These are phyloP conservation scores for Varanus salvator DNA, from an alignment of 2,113 vertebrate genomes.

Conservation along the genomic window DNA sequence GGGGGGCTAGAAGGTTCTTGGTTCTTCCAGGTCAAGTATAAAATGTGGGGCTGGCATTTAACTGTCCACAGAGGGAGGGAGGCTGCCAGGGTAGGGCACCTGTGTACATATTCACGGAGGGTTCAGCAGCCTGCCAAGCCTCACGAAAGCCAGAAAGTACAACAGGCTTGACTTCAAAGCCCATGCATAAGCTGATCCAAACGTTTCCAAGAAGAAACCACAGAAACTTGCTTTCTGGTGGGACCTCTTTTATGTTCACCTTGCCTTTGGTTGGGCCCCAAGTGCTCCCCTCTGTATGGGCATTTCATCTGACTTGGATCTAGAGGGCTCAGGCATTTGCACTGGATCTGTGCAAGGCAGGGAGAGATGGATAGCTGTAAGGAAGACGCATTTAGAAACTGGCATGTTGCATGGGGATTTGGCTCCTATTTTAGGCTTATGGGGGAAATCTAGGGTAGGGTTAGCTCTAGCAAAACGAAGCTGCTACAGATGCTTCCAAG, in stretches of 20 bases:
- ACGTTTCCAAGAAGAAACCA: slow-evolving; percentile 75
- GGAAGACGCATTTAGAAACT: neutral
- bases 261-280: neutral
- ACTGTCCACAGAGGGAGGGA: neutral
- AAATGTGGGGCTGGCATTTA: neutral
- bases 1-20: neutral
- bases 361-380: neutral
- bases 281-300: neutral
- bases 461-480: no score
- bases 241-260: slow-evolving; percentile 43
- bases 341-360: neutral
- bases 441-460: no score
- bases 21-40: neutral
- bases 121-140: slow-evolving; percentile 56
- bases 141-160: slow-evolving; percentile 60
- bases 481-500: no score
- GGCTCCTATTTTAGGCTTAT: no score
- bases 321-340: slow-evolving; percentile 1
- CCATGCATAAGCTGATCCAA: slow-evolving; percentile 56
- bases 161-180: slow-evolving; percentile 64
- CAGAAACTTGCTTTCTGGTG: slow-evolving; percentile 75
- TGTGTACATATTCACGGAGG: neutral
- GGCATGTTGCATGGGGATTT: no score
- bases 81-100: slow-evolving; percentile 6
- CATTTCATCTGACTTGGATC: slow-evolving; percentile 42